Base-by-base conservation (phyloP, 2,888 invertebrate genomes). In the Crossocerus cetratus region DNA sequence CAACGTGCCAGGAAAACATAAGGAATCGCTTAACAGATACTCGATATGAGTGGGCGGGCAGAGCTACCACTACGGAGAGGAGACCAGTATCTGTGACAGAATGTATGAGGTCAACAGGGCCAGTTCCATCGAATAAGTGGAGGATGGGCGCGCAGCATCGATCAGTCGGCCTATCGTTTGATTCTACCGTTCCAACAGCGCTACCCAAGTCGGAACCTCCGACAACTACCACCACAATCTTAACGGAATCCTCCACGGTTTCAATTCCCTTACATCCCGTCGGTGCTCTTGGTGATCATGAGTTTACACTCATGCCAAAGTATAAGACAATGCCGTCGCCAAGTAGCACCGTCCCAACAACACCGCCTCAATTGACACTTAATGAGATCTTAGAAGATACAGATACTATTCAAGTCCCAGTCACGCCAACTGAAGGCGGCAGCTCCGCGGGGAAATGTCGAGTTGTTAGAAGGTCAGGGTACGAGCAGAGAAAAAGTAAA, bases 371-470 rank as follows among this genome's bases (percentile, higher is more conserved):
- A 83, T 88, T 93, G 65, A 90, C 90, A 56, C 89, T 93, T 57
- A 94, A 94, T 83, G 94, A 95, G 88, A 94, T 95, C 70, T 93
- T 93, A 83, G 94, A 95, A 85, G 94, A 94, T 79, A 93, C 91
- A 1, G 93, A 93, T 64, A 77, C 84, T 14, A 61, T 82, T 4
- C 65, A 65, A 0, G 45, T 74, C 1, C 45, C 68, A 0, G 67
- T 70, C 0, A 66, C 64, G 2, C 85, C 85, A 49, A 63, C 71
- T 64, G 45, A 49, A 49, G 16, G 80, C 23, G 59, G 79, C 66
- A 67, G 71, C 62, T 53, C 77, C 74, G 66, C 69, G 78, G 86
- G 63, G 78, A 86, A 87, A 49, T 85, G 85, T 59, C 82, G 86
- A 0, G 81, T 86, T 11, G 83, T 86, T 8, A 78, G 87, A 59